These are phyloP conservation scores for Venusia cambrica DNA, from an alignment of 2,888 invertebrate genomes.

Conservation along the genomic window DNA sequence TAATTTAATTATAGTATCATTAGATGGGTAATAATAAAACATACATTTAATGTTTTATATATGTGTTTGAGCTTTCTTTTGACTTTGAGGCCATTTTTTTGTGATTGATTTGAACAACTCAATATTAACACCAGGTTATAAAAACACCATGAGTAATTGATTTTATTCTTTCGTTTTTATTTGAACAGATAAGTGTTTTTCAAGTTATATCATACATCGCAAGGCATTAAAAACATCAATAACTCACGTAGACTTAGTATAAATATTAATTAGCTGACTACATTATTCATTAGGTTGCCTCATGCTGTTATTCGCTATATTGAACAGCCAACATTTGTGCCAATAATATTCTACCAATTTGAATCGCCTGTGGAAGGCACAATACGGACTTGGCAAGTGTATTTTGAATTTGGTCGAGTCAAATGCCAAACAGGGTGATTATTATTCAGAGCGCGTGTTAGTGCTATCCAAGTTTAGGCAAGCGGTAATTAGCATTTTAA, in stretches of 20 bases:
- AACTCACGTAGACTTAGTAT: conserved; percentile 18
- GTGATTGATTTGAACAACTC: background rate
- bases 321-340: conserved; percentile 6
- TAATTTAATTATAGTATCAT: too few species aligned
- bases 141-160: too few species aligned
- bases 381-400: too few species aligned
- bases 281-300: conserved; percentile 44
- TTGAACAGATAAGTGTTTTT: too few species aligned
- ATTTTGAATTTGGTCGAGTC: conserved; percentile 31
- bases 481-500: conserved; percentile 70
- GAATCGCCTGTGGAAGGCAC: too few species aligned
- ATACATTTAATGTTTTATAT: background rate
- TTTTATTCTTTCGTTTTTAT: too few species aligned
- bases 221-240: conserved; percentile 14
- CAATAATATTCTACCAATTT: conserved; percentile 3
- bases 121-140: background rate
- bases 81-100: background rate
- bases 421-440: conserved; percentile 39
- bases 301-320: conserved; percentile 35
- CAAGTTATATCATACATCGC: too few species aligned
- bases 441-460: conserved; percentile 54
- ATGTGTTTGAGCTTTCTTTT: background rate
- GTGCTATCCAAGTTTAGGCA: conserved; percentile 62
- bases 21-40: too few species aligned
- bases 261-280: conserved; percentile 40